These are phyloP conservation scores for Sarcophaga rosellei DNA, from an alignment of 2,888 invertebrate species.

Conservation along the genomic window DNA sequence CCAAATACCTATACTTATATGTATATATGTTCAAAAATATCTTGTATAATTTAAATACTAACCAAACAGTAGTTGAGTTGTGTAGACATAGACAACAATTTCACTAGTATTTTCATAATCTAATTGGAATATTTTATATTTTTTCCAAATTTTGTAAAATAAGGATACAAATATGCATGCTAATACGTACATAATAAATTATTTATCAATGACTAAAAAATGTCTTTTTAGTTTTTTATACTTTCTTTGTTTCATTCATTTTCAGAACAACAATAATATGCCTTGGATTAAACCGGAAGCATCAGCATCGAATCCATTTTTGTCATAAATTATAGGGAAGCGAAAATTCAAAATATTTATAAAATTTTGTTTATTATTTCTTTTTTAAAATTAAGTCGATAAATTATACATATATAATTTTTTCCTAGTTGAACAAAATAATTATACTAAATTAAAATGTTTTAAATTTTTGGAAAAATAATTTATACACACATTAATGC, in stretches of 20 bases:
- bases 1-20: slow-evolving; percentile 7
- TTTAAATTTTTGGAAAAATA: slow-evolving; percentile 58
- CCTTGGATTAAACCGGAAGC: slow-evolving; percentile 81
- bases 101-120: too few relatives aligned
- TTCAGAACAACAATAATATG: slow-evolving; percentile 78
- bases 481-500: slow-evolving; percentile 65
- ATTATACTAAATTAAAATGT: slow-evolving; percentile 41
- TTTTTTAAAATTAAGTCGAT: slow-evolving; percentile 59
- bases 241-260: slow-evolving; percentile 14
- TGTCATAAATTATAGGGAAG: slow-evolving; percentile 76
- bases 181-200: background rate
- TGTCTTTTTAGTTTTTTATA: background rate
- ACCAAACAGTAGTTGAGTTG: slow-evolving; percentile 25
- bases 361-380: slow-evolving; percentile 59
- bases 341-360: slow-evolving; percentile 48
- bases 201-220: too few relatives aligned
- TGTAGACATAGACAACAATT: background rate
- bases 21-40: slow-evolving; percentile 20
- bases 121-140: background rate
- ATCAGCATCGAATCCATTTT: slow-evolving; percentile 81
- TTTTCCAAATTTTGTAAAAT: slow-evolving; percentile 3
- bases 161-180: slow-evolving; percentile 34
- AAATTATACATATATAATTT: slow-evolving; percentile 48
- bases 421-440: slow-evolving; percentile 56
- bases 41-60: slow-evolving; percentile 13